A percentile compares a stretch with the other conserved stretches of the same genome.
Evolutionary conservation across 2,888 invertebrate genomes (phyloP).

Genomic region (Muschampia plurimacula): DNA sequence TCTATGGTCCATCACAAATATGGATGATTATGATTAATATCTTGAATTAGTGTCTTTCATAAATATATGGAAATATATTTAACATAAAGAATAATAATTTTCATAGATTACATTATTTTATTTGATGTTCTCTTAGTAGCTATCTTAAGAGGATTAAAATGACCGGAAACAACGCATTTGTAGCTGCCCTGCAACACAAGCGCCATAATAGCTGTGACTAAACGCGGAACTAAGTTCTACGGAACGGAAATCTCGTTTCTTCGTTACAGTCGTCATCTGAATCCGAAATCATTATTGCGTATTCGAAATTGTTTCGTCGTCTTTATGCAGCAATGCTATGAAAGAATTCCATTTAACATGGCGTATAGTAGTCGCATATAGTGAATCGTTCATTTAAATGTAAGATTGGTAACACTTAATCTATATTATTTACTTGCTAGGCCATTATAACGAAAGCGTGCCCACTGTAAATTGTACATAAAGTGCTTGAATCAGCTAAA

Average conservation of each 20-base stretch:
- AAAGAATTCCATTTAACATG: slow-evolving; percentile 81
- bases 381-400: slow-evolving; percentile 85
- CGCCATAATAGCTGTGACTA: slow-evolving; percentile 52
- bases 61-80: background rate
- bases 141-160: slow-evolving; percentile 6
- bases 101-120: background rate
- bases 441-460: slow-evolving; percentile 76
- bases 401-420: slow-evolving; percentile 85
- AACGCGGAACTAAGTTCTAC: slow-evolving; percentile 67
- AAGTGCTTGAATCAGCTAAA: slow-evolving; percentile 73
- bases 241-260: slow-evolving; percentile 59
- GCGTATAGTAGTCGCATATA: slow-evolving; percentile 85
- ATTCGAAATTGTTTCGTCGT: slow-evolving; percentile 77
- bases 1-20: background rate
- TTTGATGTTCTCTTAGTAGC: background rate
- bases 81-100: background rate
- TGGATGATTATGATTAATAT: background rate
- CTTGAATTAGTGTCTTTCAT: background rate
- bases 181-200: slow-evolving; percentile 32
- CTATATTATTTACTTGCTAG: slow-evolving; percentile 75
- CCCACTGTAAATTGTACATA: slow-evolving; percentile 65
- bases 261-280: slow-evolving; percentile 78
- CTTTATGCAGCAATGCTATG: slow-evolving; percentile 86
- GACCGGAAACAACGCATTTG: slow-evolving; percentile 36
- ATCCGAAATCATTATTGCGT: slow-evolving; percentile 79